These are phyloP conservation scores for Pterocles burchelli DNA, from an alignment of 2,113 vertebrate genomes.

Conservation along the genomic window DNA sequence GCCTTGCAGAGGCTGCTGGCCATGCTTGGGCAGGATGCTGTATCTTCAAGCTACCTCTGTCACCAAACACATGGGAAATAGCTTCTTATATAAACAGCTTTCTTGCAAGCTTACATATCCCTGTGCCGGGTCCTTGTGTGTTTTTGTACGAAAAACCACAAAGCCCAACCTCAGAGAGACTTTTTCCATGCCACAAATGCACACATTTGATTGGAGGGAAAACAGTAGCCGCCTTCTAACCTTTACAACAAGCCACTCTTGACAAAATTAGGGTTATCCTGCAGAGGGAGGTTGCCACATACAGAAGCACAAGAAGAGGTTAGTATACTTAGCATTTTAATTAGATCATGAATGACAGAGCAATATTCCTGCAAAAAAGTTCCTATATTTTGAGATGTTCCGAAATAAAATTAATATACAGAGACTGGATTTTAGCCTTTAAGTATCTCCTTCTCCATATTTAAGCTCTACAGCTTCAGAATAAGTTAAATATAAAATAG, in stretches of 20 bases:
- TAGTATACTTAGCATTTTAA: neutral
- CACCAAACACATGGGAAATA: neutral
- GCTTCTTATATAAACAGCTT: neutral
- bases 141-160: neutral
- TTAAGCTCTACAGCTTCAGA: neutral
- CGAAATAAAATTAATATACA: neutral
- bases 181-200: neutral
- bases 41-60: neutral
- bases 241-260: neutral
- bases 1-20: neutral
- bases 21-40: accelerated
- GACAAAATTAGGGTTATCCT: neutral
- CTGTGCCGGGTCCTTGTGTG: neutral
- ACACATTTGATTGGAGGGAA: neutral
- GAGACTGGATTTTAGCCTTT: neutral
- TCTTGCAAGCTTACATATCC: neutral
- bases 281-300: neutral
- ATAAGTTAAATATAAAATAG: neutral
- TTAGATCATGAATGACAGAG: neutral
- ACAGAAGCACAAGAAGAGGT: neutral
- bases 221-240: neutral
- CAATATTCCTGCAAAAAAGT: neutral
- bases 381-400: neutral
- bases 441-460: neutral
- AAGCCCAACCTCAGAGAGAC: neutral